Base-by-base conservation (phyloP, 2,113 vertebrate species). In the Mobula birostris region DNA sequence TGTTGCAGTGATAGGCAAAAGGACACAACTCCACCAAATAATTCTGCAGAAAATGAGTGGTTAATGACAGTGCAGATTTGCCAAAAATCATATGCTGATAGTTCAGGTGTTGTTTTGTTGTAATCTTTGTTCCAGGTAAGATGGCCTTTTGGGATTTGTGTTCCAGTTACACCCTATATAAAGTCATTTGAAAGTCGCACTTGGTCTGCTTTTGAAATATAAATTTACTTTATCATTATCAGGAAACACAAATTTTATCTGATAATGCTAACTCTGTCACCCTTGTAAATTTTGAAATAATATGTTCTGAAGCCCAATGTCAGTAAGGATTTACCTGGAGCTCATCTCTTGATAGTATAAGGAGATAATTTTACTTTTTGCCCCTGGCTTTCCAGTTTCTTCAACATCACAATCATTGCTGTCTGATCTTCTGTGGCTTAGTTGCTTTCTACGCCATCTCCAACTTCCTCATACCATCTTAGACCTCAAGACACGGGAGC, bases 321-420 rank as follows among this genome's bases (percentile, higher is more conserved):
- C 77, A n/a, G 29, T n/a, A n/a, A n/a, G 4, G 77, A n/a, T 17
- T 78, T 78, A 1, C 14, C 77, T n/a, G 2, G 76, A 1, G 7
- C 76, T 15, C 76, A 77, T 77, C 76, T 78, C 7, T 9, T 0
- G 14, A 77, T 77, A n/a, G 27, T 1, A 78, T 32, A 32, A 7
- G 32, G 36, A 78, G 77, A n/a, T 2, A 76, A 32, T 78, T 78
- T n/a, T n/a, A 78, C 29, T n/a, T 77, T 24, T 21, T 27, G 29
- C 21, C 74, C n/a, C 29, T n/a, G 14, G 29, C 8, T 78, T 78
- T 36, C 76, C n/a, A 78, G 8, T 5, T 78, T 17, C 11, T n/a
- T 78, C 29, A n/a, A 27, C 77, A 78, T 78, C n/a, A 76, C 40
- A 40, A 94, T 95, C 48, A 95, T 95, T 95, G 95, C 87, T 70